Percentiles rank a stretch among this genome's conserved stretches.
Conservation (phyloP, 30 jellyfish, hydroid and myxozoan species). For the Mastigias papua region DNA sequence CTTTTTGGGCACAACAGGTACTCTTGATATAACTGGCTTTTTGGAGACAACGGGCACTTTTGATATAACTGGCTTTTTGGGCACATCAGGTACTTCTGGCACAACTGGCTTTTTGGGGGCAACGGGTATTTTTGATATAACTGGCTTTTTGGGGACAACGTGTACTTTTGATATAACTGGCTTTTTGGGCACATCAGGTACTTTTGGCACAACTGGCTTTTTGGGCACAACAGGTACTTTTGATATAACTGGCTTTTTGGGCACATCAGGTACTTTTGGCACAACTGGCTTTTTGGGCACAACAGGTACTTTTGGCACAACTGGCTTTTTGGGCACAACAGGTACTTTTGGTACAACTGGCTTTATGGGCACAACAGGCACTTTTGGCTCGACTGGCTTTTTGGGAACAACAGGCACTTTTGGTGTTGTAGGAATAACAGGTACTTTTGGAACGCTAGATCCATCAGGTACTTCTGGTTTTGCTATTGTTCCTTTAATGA, state of each 20-base stretch:
- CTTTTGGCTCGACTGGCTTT: no score
- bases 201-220: conserved; percentile 8
- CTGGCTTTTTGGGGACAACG: conserved; percentile 18
- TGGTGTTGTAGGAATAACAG: no score
- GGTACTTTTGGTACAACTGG: background rate
- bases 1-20: conserved; percentile 13
- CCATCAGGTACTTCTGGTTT: background rate
- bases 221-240: background rate
- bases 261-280: background rate
- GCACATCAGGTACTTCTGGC: conserved; percentile 13
- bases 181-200: conserved; percentile 4
- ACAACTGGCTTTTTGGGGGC: conserved; percentile 16
- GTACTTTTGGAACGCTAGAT: no score
- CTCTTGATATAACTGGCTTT: conserved; percentile 1
- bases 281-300: background rate
- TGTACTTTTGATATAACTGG: conserved; percentile 2
- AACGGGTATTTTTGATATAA: conserved; percentile 19
- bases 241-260: conserved; percentile 2
- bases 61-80: conserved; percentile 17
- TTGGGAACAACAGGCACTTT: no score
- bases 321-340: conserved; percentile 9
- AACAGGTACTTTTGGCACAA: background rate
- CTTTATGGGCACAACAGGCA: no score
- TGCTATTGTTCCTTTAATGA: background rate
- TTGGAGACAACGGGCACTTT: background rate